Base-by-base conservation (phyloP, 2,797 vertebrate genomes). In the Rhyacichthys aspro region DNA sequence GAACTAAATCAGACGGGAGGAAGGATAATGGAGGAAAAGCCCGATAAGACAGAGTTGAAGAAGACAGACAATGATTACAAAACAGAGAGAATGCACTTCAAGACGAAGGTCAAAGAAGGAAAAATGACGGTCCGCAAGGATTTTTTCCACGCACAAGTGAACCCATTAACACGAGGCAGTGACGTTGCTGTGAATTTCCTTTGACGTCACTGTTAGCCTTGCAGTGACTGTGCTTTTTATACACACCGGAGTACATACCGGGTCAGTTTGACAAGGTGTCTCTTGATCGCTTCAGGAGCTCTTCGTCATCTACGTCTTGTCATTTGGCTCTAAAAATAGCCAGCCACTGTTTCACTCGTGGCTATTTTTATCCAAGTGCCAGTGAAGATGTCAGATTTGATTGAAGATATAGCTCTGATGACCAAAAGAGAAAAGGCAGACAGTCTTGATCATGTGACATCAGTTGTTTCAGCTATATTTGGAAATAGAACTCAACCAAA, bases 321-420 rank as follows among this genome's bases (percentile, higher is more conserved):
- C 14, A 43, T 41, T 37, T 17, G 53, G 53, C 15, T 46, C 56
- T 23, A 74, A 80, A 74, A 70, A 68, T 47, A 39, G 52, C 55
- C 23, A 39, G 52, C 72, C 74, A 55, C 75, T 76, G 48, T 79
- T 28, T 80, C 67, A 71, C 57, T 47, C 9, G 18, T 19, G 47
- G 73, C 75, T 89, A 84, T 87, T 88, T 90, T 86, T 81, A 85
- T 65, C 82, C 23, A 3, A 41, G 65, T 10, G 19, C n/a, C 62
- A 16, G 19, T 61, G 63, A 48, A 55, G 55, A 80, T 83, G 73
- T 76, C 81, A 73, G 67, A 53, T 74, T 52, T 83, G 81, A 88
- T 70, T 70, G 72, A 83, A 70, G 53, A 68, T 64, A 57, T 63
- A 43, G 68, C 52, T 61, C 23, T 65, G 61, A 55, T 70, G 72